Evolutionary conservation across 2,888 invertebrate species (phyloP), one percentile per base, ranked within the genome.

Genomic region (Rhimphoctona megacephalus): DNA sequence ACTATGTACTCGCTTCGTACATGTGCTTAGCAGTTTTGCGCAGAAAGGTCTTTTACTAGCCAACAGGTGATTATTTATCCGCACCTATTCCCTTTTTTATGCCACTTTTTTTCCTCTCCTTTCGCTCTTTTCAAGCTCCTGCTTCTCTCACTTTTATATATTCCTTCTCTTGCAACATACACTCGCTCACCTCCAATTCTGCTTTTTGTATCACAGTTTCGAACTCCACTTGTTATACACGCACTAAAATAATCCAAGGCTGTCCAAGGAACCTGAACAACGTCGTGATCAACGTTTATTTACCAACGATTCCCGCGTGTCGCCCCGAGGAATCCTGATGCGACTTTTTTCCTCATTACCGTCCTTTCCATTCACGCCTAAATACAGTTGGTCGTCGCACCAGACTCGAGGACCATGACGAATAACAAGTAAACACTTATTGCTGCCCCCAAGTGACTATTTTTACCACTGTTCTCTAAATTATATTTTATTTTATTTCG

Each of bases 51-150:
- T 72, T 81, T 76, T 70, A 66, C 85, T 33, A 76, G 57, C 54
- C 76, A 80, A 76, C 86, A 86, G 83, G 80, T 86, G 80, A 81
- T 70, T 77, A 80, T 83, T 80, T 80, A 36, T 69, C 67, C 77
- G 78, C 81, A 43, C 85, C 61, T 67, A 73, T 73, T 77, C 57
- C 67, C 67, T 66, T 61, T 73, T 81, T 70, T 81, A 72, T 72
- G 19, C 46, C 36, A 54, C n/a, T 33, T 43, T 61, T 83, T 84
- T 83, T n/a, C 69, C 70, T 57, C 76, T 77, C 52, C 72, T 86
- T 72, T 57, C 52, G 39, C 64, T 66, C 64, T 64, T 64, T 64
- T 36, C 80, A 72, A 64, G 11, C 80, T 72, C 54, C 61, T 30
- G 46, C 57, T 61, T 72, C 64, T 70, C 70, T 46, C 52, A 17